Evolutionary conservation across 2,113 vertebrate genomes (phyloP), one percentile per base, ranked within the genome.

Genomic region (Pelusios castaneus): DNA sequence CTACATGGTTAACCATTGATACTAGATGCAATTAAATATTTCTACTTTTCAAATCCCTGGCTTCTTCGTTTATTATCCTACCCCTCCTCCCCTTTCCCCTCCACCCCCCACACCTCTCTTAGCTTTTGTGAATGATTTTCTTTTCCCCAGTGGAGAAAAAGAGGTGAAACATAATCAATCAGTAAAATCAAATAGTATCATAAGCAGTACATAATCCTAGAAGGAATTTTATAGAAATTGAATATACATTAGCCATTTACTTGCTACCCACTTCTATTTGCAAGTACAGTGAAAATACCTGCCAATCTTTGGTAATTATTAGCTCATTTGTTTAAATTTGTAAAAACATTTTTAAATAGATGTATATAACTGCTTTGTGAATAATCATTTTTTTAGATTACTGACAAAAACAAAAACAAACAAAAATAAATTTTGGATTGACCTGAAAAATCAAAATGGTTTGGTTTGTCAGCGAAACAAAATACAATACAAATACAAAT

Each of bases 91-190:
- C 38, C 17, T n/a, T n/a, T n/a, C 0, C 51, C 92, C 90, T 79
- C 49, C 31, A 13, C 0, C 49, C 90, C 90, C 91, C 51, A 52
- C 13, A 52, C 51, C 25, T 85, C 38, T 85, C 58, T 78, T 79
- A 75, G 10, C 84, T 91, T 88, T 84, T 77, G 52, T 87, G 17
- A 93, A 13, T 77, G 75, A 55, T 31, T 85, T 5, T 5, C 89
- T 94, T 90, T 92, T 67, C 60, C 17, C 31, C 76, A 78, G 54
- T 81, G 21, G 47, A 31, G 4, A 93, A 88, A 95, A 87, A n/a
- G 17, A 88, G 91, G 5, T 38, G 87, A 78, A 55, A 75, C 19
- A 88, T 92, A 94, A 93, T 91, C 75, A 91, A 82, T 95, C 67
- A 41, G 4, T 75, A 34, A 52, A 49, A 45, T 55, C 29, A n/a